Conservation (phyloP, 2,797 vertebrate species). For the Falco cherrug region DNA sequence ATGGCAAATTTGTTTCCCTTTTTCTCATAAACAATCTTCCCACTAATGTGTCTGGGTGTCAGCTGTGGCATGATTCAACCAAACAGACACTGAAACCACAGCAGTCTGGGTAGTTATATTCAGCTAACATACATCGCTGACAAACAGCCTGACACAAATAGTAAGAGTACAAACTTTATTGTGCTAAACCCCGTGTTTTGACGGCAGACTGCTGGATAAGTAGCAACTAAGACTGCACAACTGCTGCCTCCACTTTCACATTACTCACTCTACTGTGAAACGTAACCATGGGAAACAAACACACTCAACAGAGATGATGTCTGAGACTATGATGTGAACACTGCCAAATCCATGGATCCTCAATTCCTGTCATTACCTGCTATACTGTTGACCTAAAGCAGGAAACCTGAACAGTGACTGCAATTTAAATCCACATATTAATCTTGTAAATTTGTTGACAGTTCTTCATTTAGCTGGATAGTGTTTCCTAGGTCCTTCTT, state of each 20-base stretch:
- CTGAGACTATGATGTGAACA: not conserved
- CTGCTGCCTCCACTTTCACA: not conserved
- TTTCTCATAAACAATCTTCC: constrained; percentile 56
- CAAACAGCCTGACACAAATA: not conserved
- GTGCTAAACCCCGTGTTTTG: not conserved
- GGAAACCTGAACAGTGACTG: not conserved
- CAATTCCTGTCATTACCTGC: not conserved
- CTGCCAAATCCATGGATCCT: not conserved
- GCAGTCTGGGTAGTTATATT: not conserved
- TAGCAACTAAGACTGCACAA: not conserved
- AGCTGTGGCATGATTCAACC: not conserved
- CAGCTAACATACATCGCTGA: not conserved
- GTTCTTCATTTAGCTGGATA: not conserved
- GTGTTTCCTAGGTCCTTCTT: not conserved
- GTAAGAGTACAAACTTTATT: not conserved
- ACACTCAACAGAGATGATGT: not conserved
- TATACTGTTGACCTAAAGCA: not conserved
- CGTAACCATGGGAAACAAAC: not conserved
- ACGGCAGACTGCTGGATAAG: not conserved
- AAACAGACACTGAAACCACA: not conserved
- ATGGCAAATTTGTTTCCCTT: constrained; percentile 51
- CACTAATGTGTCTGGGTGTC: not conserved
- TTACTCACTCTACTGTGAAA: not conserved
- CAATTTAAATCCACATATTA: not conserved
- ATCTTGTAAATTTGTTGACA: not conserved